Evolutionary conservation across 2,888 invertebrate species (phyloP).

Genomic region (Molanna angustata): DNA sequence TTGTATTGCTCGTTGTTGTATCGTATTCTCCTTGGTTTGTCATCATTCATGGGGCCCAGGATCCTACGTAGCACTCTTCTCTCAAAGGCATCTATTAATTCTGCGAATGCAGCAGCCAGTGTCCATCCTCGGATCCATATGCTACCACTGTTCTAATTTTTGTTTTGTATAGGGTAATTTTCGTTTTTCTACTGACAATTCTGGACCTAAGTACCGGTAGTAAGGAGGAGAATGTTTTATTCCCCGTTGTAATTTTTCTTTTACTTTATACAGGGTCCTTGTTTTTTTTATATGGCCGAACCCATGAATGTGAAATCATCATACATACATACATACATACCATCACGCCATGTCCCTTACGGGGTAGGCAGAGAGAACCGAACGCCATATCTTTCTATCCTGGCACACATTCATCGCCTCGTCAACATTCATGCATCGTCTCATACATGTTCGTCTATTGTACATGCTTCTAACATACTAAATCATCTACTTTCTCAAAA

Average conservation of each 20-base stretch:
- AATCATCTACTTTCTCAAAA: not conserved
- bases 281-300: not conserved
- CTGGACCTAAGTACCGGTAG: slow-evolving; percentile 1
- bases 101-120: not conserved
- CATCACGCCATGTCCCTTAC: too few species aligned
- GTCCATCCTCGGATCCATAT: not conserved
- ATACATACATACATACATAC: too few species aligned
- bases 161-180: slow-evolving; percentile 4
- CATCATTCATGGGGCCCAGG: not conserved
- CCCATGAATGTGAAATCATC: not conserved
- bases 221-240: slow-evolving; percentile 1
- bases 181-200: not conserved
- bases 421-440: too few species aligned
- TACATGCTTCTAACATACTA: not conserved
- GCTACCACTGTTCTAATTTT: too few species aligned
- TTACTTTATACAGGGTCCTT: not conserved
- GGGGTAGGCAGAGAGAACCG: too few species aligned
- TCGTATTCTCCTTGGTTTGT: not conserved
- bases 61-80: too few species aligned
- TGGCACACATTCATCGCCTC: too few species aligned
- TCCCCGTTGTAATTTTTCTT: slow-evolving; percentile 1
- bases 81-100: too few species aligned
- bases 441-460: too few species aligned
- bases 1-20: not conserved
- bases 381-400: too few species aligned